Percentiles rank a stretch among this genome's conserved stretches.
These are phyloP conservation scores for Cataglyphis cursor DNA, from an alignment of 2,888 invertebrate species.

Conservation along the genomic window DNA sequence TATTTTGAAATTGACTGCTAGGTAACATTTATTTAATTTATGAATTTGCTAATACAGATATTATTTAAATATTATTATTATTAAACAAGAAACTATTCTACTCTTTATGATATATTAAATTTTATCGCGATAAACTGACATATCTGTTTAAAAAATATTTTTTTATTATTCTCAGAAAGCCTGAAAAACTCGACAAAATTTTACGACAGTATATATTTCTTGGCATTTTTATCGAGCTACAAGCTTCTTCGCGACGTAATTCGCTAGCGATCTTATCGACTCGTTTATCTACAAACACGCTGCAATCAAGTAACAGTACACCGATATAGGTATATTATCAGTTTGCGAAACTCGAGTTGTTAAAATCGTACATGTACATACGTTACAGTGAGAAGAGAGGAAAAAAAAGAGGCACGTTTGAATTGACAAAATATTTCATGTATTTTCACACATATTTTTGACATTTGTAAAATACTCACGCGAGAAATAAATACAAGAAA, in stretches of 20 bases:
- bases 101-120: background rate
- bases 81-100: background rate
- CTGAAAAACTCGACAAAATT: background rate
- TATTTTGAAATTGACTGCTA: background rate
- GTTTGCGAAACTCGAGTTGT: slow-evolving; percentile 60
- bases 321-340: slow-evolving; percentile 57
- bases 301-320: slow-evolving; percentile 66
- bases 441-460: slow-evolving; percentile 11
- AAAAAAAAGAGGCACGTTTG: background rate
- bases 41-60: background rate
- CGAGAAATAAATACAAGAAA: background rate
- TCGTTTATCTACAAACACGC: slow-evolving; percentile 66
- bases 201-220: slow-evolving; percentile 19
- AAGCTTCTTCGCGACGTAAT: slow-evolving; percentile 63
- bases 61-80: slow-evolving; percentile 1
- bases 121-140: background rate
- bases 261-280: slow-evolving; percentile 66
- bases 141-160: background rate
- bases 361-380: slow-evolving; percentile 34
- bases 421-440: slow-evolving; percentile 22
- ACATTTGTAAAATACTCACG: background rate
- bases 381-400: background rate
- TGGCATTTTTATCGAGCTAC: slow-evolving; percentile 2
- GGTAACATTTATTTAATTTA: slow-evolving; percentile 25
- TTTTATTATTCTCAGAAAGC: background rate